Base-by-base conservation (phyloP, 2,888 invertebrate species). In the Cantharis lateralis region DNA sequence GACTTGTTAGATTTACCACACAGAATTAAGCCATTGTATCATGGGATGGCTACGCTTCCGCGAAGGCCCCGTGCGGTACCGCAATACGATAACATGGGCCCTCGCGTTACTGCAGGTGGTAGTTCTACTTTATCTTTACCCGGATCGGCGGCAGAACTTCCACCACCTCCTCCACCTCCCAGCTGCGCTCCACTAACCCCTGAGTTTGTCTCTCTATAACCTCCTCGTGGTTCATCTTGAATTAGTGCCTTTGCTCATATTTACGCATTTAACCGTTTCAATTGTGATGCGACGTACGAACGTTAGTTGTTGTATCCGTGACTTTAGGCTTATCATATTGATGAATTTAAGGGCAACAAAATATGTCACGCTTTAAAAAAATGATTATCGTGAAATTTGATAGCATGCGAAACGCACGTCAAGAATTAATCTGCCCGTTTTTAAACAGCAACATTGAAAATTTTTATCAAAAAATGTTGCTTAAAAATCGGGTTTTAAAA, bases 51-150 rank as follows among this genome's bases (percentile, higher is more conserved):
- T 81, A 89, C 87, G 84, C 85, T 85, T 85, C 89, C 85, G 78
- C 86, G 85, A 83, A 85, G 90, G 77, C 87, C 85, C 13, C 87
- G 89, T 85, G 86, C 91, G 71, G 91, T 90, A 80, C 92, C 94
- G 72, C 93, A 94, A 79, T 96, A 96, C 87, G 96, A 97, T 89
- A 96, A 96, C 89, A 95, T 96, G 94, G 96, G 96, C 9, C 95
- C 96, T 72, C 91, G 96, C 80, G 95, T 96, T 71, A 96, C 96
- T 10, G 96, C 96, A 48, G 95, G 95, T 79, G 96, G 96, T 69
- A 95, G 95, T 86, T 96, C 96, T 10, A 95, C 95, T 24, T 92
- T 96, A 86, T 96, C 96, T 26, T 90, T 96, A 81, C 95, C 95
- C 79, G 95, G 93, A 84, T 91, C 90, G 81, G 88, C 89, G 71